Conservation (phyloP, 2,888 invertebrate genomes). For the Globia sparganii region DNA sequence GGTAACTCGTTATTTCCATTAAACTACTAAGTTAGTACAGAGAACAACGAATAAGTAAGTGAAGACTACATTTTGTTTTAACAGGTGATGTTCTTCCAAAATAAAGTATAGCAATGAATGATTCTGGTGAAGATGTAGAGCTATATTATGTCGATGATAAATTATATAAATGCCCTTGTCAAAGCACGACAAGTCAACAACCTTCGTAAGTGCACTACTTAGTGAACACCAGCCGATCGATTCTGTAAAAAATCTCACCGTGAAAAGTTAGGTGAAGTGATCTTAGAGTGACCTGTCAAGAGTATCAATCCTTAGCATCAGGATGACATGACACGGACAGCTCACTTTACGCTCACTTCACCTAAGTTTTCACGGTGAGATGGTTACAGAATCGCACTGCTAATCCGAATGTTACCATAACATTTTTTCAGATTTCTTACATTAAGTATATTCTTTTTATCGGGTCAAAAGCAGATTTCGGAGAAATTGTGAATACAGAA, state of each 20-base stretch:
- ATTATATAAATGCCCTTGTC: not conserved
- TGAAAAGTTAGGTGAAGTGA: too few relatives aligned
- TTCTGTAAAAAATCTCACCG: too few relatives aligned
- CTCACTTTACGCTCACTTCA: too few relatives aligned
- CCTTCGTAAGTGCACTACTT: not conserved
- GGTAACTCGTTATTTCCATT: slow-evolving; percentile 9
- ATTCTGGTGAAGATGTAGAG: not conserved
- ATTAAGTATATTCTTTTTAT: not conserved
- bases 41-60: not conserved
- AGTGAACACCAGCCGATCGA: too few relatives aligned
- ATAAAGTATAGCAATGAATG: too few relatives aligned
- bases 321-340: too few relatives aligned
- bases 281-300: too few relatives aligned
- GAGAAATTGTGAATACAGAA: not conserved
- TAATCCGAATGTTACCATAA: not conserved
- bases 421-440: too few relatives aligned
- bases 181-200: not conserved
- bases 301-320: too few relatives aligned
- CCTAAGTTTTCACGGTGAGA: too few relatives aligned
- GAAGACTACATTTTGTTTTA: not conserved
- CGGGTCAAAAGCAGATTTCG: not conserved
- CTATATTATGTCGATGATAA: not conserved
- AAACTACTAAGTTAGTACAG: not conserved
- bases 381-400: too few relatives aligned
- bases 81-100: not conserved